A percentile compares a stretch with the other conserved stretches of the same genome.
phyloP scores from a whole-genome alignment of 2,888 invertebrate species.

The Vannuccia rotundouncinata region DNA sequence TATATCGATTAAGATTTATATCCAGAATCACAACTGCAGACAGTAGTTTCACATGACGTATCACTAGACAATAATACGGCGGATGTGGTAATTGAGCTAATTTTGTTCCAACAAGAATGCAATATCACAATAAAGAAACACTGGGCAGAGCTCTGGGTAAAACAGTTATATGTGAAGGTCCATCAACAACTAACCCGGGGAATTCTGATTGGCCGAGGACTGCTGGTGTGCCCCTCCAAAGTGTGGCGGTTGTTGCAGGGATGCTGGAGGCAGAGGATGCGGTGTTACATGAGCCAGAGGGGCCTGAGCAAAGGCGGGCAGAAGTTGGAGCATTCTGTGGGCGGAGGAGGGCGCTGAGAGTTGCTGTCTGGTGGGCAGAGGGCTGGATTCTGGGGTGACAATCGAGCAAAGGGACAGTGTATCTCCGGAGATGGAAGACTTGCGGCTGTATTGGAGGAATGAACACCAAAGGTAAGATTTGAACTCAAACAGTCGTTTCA shows the following conservation, averaged over 20 bases:
- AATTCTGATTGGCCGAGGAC: not conserved
- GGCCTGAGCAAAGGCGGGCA: not conserved
- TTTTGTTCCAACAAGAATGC: no score
- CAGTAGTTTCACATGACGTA: no score
- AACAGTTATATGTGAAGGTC: no score
- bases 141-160: no score
- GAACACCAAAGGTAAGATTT: no score
- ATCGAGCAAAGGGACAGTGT: not conserved
- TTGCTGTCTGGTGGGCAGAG: not conserved
- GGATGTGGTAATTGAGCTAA: no score
- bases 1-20: no score
- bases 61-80: no score
- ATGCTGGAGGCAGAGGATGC: not conserved
- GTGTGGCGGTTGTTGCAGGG: not conserved
- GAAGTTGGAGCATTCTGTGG: not conserved
- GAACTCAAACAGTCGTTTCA: not conserved
- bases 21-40: no score
- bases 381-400: not conserved
- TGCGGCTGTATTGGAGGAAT: not conserved
- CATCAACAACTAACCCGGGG: no score
- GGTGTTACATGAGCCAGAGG: not conserved
- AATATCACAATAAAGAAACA: no score
- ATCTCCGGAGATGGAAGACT: not conserved
- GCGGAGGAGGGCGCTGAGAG: not conserved
- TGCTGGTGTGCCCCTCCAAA: not conserved